Base-by-base conservation (phyloP, 1,140 invertebrate species). In the Bombus confusus region DNA sequence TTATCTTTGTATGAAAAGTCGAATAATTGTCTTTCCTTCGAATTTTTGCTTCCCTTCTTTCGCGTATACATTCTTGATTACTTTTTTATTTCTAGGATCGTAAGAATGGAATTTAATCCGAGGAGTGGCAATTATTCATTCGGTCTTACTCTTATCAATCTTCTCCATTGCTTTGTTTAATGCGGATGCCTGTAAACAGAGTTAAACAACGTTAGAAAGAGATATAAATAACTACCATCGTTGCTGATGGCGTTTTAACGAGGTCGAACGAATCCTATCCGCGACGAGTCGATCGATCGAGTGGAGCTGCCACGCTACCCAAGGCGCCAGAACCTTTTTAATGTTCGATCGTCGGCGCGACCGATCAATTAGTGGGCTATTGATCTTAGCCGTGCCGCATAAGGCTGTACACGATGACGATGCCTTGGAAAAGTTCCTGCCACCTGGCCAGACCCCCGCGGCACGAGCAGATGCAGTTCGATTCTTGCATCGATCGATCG, bases 371-470 rank as follows among this genome's bases (percentile, higher is more conserved):
- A 91, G 69, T 73, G n/a, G 62, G 80, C 74, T 80, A 91, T 89
- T 91, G 87, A 91, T 91, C 90, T 86, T 77, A 77, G n/a, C 64
- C 85, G 84, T 13, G 10, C 74, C 34, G 84, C 73, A 79, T 74
- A 79, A 86, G 86, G 66, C 39, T 62, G 13, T 15, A 25, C 41
- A 71, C 41, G 52, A 75, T 64, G 76, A 86, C 85, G 76, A 86
- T 86, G 85, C 80, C 79, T 85, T 78, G 89, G 90, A 93, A 88
- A 92, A 93, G 86, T 91, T 91, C 43, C 86, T 82, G 78, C 86
- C 93, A 94, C 93, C 93, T 94, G 93, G 93, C 69, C 84, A 47
- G 91, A 93, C 93, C 92, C 93, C 93, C 92, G 92, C 91, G 91
- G 91, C 86, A 83, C 77, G 68, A 72, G 88, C 89, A 90, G 89